Conservation (phyloP, 2,113 vertebrate species). For the Polypterus bichir region DNA sequence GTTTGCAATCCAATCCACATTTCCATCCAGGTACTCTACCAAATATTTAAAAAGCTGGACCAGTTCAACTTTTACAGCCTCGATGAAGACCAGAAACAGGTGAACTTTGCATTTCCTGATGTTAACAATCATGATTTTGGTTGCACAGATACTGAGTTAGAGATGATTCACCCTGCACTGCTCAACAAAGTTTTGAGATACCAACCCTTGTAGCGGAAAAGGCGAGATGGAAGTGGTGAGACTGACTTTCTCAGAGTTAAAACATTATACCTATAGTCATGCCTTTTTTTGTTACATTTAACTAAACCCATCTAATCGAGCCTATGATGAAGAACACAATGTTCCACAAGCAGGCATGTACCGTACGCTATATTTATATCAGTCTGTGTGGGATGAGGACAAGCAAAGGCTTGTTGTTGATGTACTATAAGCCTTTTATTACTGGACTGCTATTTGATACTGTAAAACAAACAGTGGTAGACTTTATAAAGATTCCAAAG, state of each 20-base stretch:
- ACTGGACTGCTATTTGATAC: slow-evolving; percentile 32
- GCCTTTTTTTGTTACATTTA: not conserved
- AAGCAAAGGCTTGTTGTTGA: slow-evolving; percentile 46
- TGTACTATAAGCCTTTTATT: slow-evolving; percentile 27
- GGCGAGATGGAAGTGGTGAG: too few species aligned
- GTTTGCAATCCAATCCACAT: too few species aligned
- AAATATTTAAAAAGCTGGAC: too few species aligned
- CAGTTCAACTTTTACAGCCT: too few species aligned
- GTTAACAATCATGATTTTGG: too few species aligned
- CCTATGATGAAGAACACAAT: slow-evolving; percentile 36
- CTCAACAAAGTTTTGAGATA: too few species aligned
- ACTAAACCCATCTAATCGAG: not conserved
- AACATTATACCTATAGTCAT: not conserved
- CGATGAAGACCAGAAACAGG: too few species aligned
- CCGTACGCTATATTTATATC: slow-evolving; percentile 39
- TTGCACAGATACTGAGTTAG: too few species aligned
- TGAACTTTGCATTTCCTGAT: too few species aligned
- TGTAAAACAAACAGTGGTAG: slow-evolving; percentile 23
- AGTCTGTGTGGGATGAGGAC: slow-evolving; percentile 30
- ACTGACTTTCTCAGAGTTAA: not conserved
- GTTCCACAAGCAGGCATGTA: slow-evolving; percentile 26
- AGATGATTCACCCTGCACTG: too few species aligned
- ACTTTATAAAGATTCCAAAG: slow-evolving; percentile 15
- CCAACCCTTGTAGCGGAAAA: too few species aligned
- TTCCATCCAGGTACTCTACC: too few species aligned